Conservation (phyloP, 2,113 vertebrate species). For the Azemiops feae region DNA sequence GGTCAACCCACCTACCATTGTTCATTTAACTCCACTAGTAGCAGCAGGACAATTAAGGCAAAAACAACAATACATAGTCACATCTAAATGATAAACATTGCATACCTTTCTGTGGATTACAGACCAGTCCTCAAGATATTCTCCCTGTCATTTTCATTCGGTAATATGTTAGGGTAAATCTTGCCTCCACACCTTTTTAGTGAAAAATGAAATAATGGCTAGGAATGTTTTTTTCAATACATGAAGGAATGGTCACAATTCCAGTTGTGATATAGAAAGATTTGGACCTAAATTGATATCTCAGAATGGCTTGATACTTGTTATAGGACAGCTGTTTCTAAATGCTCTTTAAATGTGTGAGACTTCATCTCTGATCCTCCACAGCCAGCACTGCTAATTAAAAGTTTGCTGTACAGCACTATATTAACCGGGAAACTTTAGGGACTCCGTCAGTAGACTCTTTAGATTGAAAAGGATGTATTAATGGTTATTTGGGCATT, state of each 20-base stretch:
- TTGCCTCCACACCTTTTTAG: neutral
- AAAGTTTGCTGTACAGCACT: neutral
- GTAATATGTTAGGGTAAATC: neutral
- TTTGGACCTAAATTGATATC: neutral
- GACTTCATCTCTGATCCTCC: neutral
- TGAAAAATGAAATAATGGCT: neutral
- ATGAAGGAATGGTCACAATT: neutral
- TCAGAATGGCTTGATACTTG: neutral
- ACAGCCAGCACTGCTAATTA: neutral
- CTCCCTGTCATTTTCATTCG: neutral
- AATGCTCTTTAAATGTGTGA: neutral
- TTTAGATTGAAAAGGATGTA: neutral
- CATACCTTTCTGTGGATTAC: neutral
- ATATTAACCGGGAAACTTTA: neutral
- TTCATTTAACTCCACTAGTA: neutral
- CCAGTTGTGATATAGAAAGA: neutral
- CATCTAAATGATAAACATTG: neutral
- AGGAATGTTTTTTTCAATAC: neutral
- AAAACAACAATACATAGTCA: neutral
- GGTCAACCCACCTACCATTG: neutral
- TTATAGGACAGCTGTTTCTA: neutral
- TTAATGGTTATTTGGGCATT: accelerated
- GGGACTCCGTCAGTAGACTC: too few relatives aligned
- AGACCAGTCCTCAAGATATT: neutral
- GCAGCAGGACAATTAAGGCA: neutral